Base-by-base conservation (phyloP, 2,113 vertebrate genomes). In the Lepidothrix coronata region DNA sequence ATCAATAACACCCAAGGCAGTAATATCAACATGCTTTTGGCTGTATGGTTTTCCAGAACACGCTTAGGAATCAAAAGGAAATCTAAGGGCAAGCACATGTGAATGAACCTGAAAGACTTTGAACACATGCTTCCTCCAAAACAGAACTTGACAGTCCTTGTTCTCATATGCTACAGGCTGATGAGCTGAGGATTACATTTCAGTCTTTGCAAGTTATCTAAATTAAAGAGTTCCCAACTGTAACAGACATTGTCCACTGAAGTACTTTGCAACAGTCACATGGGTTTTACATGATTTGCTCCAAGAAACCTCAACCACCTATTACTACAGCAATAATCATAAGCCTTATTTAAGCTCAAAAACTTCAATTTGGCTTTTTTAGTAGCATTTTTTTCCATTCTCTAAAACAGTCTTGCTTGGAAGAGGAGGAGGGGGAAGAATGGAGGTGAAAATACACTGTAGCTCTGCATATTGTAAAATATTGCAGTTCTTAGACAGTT, bases 291-390 rank as follows among this genome's bases (percentile, higher is more conserved):
- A 95, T 22, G 77, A 66, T 90, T 48, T 88, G 37, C 43, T 90
- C 59, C 49, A 76, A 89, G 85, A 91, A 93, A 93, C 16, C 33
- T 33, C 81, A 74, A 62, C 43, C 44, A 77, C 31, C 57, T 89
- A 39, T 77, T 76, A 91, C 31, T 81, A 92, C 24, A 93, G 63
- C 72, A 91, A 89, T 49, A 93, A 95, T 84, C 25, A 84, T 12
- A 87, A 71, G 24, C 27, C 27, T 84, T 83, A 62, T 62, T 92
- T 92, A 83, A 89, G 28, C 41, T 61, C 24, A 83, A 58, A 85
- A 65, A 18, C 31, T 62, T 14, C 1, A 2, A 68, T 57, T 49
- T 57, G n/a, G 30, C 35, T 80, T 65, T 85, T 91, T 13, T 65
- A 16, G 59, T 49, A 74, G 44, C 8, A 0, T 19, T 89, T 79